Evolutionary conservation across 2,888 invertebrate species (phyloP), one percentile per base, ranked within the genome.

Genomic region (Lissocephala sabroskyi): DNA sequence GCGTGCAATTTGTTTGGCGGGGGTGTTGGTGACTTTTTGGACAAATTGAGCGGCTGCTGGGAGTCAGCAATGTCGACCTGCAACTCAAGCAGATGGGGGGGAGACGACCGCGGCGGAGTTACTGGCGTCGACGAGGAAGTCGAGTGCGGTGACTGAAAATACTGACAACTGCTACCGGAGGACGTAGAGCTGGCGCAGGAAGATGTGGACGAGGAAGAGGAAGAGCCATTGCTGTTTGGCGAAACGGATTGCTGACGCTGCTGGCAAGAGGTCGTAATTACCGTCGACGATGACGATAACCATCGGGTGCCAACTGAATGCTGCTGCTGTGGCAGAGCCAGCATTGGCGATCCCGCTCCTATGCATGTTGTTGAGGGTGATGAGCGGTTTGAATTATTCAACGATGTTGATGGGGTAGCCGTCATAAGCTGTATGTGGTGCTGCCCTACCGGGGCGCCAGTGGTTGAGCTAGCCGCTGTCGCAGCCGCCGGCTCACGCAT

Each of bases 11-110:
- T 82, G 46, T 75, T 81, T 79, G 93, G 92, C 84, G 93, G 91
- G 61, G 92, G 91, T 65, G 91, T 89, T 68, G 91, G 91, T 60
- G 92, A 91, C 82, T 92, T 92, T 85, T 95, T 95, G 84, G 95
- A 95, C 77, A 96, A 88, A 87, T 96, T 96, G 65, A 96, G 87
- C 46, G 96, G 96, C 82, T 93, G 92, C 67, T 90, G 90, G 43
- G 91, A 89, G 79, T 92, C 92, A 16, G 92, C 92, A 65, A 93
- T 92, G 80, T 93, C 92, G 70, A 94, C 93, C 84, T 94, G 93
- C 67, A 94, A 87, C 82, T 93, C 92, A 78, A 91, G 86, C 81
- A 90, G 86, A 83, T 90, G 86, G 29, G 81, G 74, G 2, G 80
- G 65, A 3, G 87, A 86, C 17, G 87, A 86, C 2, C 81, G 65